Percentiles rank a stretch among this genome's conserved stretches.
phyloP scores from a whole-genome alignment of 2,113 vertebrate genomes.

The Bos javanicus region DNA sequence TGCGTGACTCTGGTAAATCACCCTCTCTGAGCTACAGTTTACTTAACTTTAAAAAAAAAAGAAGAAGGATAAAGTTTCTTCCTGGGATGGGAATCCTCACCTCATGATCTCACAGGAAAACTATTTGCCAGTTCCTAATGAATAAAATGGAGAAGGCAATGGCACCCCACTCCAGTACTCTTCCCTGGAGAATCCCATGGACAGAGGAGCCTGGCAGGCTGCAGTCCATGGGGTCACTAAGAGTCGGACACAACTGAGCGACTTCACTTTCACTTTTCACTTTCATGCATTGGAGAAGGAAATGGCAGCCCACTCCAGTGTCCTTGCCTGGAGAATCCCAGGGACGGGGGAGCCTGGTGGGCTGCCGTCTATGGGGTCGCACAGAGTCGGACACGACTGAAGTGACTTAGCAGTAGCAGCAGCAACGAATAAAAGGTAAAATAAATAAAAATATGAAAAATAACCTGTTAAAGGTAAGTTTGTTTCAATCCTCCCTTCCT shows the following conservation, averaged over 20 bases:
- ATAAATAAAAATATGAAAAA: neutral
- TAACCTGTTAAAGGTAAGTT: neutral
- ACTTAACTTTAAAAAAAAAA: neutral
- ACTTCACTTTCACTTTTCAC: too few relatives aligned
- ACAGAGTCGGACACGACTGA: neutral
- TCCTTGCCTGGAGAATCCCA: too few relatives aligned
- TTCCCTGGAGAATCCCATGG: too few relatives aligned
- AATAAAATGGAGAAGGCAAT: neutral
- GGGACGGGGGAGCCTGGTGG: too few relatives aligned
- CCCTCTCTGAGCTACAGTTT: neutral
- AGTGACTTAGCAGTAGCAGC: too few relatives aligned
- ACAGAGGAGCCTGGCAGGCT: too few relatives aligned
- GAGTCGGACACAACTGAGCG: rapidly evolving
- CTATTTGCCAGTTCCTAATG: neutral
- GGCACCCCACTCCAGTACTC: too few relatives aligned
- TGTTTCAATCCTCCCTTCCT: neutral
- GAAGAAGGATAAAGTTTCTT: neutral
- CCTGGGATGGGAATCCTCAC: neutral
- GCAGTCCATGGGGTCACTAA: too few relatives aligned
- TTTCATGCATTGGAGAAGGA: too few relatives aligned
- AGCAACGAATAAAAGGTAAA: neutral
- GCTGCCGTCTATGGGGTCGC: rapidly evolving
- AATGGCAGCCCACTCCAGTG: too few relatives aligned
- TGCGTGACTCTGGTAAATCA: neutral
- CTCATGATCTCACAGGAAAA: neutral